Percentiles rank a stretch among this genome's conserved stretches.
Conservation (phyloP, 2,888 invertebrate genomes). For the Metacarcinus magister region DNA sequence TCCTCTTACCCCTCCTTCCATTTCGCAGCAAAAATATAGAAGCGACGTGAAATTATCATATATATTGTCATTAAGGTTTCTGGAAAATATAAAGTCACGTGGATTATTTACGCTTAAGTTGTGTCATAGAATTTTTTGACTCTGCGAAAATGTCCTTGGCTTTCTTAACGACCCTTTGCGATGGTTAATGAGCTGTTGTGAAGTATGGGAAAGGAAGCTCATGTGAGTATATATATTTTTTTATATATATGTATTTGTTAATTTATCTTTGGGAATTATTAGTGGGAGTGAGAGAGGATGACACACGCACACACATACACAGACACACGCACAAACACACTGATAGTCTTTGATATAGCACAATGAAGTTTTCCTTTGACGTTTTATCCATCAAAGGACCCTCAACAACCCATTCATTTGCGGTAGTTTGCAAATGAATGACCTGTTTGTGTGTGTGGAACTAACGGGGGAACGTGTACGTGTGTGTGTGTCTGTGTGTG, state of each 20-base stretch:
- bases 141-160: not conserved
- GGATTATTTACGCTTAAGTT: not conserved
- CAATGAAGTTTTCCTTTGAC: slow-evolving; percentile 1
- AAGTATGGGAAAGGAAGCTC: not conserved
- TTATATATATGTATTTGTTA: not conserved
- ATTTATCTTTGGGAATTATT: not conserved
- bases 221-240: not conserved
- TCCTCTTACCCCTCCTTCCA: not conserved
- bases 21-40: not conserved
- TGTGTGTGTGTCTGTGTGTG: slow-evolving; percentile 22
- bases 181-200: not conserved
- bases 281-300: too few relatives aligned
- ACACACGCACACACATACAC: not conserved
- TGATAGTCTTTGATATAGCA: not conserved
- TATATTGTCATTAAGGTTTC: slow-evolving; percentile 36
- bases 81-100: not conserved
- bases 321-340: not conserved
- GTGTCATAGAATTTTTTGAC: not conserved
- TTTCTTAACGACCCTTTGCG: not conserved
- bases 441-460: not conserved
- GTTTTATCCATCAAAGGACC: slow-evolving; percentile 16
- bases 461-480: not conserved
- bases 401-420: slow-evolving; percentile 8
- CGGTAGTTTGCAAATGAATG: slow-evolving; percentile 41
- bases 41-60: not conserved